These are phyloP conservation scores for Nilaparvata lugens DNA, from an alignment of 1,140 invertebrate species.

Conservation along the genomic window DNA sequence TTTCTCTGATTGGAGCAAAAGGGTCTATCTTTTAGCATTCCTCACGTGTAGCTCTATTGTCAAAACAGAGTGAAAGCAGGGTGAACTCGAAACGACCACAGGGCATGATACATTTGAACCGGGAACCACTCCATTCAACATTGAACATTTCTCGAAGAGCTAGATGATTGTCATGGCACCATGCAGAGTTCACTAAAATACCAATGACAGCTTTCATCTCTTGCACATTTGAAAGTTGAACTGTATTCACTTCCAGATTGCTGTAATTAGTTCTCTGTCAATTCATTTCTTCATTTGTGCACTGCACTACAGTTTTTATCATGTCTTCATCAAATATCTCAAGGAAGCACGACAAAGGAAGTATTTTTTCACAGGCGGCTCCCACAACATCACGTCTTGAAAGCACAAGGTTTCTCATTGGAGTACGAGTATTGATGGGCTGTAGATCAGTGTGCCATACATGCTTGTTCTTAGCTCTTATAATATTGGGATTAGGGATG, in stretches of 20 bases:
- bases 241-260: too few species aligned
- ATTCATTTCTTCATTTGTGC: constrained; percentile 4
- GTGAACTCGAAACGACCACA: constrained; percentile 19
- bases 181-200: constrained; percentile 1
- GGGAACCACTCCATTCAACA: constrained; percentile 12
- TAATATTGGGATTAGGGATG: too few species aligned
- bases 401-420: too few species aligned
- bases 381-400: too few species aligned
- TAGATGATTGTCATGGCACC: constrained; percentile 7
- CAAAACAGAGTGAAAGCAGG: constrained; percentile 15
- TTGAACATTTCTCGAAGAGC: background rate
- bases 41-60: constrained; percentile 17
- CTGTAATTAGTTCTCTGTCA: background rate
- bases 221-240: too few species aligned
- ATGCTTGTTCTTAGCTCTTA: too few species aligned
- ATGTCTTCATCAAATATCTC: too few species aligned
- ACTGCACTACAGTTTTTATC: too few species aligned
- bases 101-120: constrained; percentile 17
- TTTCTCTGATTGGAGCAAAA: constrained; percentile 21
- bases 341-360: too few species aligned
- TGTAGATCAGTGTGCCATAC: too few species aligned
- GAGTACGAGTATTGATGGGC: too few species aligned
- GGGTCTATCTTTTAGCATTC: constrained; percentile 17
- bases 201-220: constrained; percentile 9
- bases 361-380: too few species aligned